Conservation (phyloP, 2,797 vertebrate species). For the Sebastes goodei region DNA sequence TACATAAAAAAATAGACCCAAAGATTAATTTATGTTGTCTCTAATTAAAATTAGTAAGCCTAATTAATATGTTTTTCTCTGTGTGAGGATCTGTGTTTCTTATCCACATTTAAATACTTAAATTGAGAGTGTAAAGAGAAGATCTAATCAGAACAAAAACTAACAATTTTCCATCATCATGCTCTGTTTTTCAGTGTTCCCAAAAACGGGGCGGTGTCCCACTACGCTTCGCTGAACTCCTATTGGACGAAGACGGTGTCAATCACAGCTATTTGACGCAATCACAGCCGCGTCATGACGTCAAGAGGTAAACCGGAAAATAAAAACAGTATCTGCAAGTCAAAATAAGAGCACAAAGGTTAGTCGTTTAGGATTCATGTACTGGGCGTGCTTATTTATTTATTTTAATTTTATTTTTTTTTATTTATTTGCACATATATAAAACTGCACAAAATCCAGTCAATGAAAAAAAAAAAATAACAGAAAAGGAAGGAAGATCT, state of each 20-base stretch:
- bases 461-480: no score
- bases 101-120: neutral
- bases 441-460: no score
- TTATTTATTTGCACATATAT: no score
- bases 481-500: no score
- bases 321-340: accelerated
- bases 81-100: neutral
- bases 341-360: conserved; percentile 42
- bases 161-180: conserved; percentile 15
- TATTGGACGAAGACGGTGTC: conserved; percentile 74
- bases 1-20: neutral
- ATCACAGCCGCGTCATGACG: conserved; percentile 52
- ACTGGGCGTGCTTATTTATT: no score
- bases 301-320: conserved; percentile 31
- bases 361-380: accelerated
- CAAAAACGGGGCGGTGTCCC: conserved; percentile 35
- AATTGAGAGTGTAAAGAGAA: neutral
- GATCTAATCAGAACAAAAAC: conserved; percentile 14
- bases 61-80: neutral
- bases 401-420: no score
- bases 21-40: neutral
- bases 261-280: conserved; percentile 57
- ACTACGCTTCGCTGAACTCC: conserved; percentile 23
- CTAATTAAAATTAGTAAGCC: neutral
- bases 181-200: conserved; percentile 50